Conservation (phyloP, 2,797 vertebrate genomes). For the Pyrrhura leucotis region DNA sequence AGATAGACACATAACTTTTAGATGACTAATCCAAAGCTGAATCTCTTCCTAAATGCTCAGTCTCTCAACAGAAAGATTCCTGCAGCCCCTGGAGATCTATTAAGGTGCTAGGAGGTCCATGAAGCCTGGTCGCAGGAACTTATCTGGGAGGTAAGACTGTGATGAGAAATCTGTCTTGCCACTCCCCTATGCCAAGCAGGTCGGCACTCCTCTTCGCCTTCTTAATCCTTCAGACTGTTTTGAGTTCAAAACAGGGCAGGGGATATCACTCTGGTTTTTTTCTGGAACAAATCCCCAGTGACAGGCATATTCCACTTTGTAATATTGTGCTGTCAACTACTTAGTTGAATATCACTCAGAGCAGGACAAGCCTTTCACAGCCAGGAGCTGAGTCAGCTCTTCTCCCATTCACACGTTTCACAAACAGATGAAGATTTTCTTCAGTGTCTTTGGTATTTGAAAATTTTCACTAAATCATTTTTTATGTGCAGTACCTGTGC, state of each 20-base stretch:
- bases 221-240: not conserved
- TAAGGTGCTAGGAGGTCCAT: not conserved
- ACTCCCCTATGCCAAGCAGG: not conserved
- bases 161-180: not conserved
- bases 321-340: not conserved
- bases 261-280: not conserved
- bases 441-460: not conserved
- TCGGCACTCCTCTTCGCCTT: not conserved
- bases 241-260: not conserved
- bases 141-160: not conserved
- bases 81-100: not conserved
- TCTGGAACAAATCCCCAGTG: not conserved
- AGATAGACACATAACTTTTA: not conserved
- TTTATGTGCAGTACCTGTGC: not conserved
- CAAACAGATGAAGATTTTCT: constrained; percentile 12
- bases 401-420: not conserved
- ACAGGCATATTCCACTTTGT: not conserved
- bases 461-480: not conserved
- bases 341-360: not conserved
- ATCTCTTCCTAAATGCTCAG: not conserved
- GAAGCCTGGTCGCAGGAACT: not conserved
- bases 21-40: not conserved
- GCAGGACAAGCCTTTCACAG: not conserved
- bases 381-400: constrained; percentile 21
- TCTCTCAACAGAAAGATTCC: not conserved